Conservation (phyloP, 64 coral and sea anemone genomes). For the Dendrophyllia cribrosa region DNA sequence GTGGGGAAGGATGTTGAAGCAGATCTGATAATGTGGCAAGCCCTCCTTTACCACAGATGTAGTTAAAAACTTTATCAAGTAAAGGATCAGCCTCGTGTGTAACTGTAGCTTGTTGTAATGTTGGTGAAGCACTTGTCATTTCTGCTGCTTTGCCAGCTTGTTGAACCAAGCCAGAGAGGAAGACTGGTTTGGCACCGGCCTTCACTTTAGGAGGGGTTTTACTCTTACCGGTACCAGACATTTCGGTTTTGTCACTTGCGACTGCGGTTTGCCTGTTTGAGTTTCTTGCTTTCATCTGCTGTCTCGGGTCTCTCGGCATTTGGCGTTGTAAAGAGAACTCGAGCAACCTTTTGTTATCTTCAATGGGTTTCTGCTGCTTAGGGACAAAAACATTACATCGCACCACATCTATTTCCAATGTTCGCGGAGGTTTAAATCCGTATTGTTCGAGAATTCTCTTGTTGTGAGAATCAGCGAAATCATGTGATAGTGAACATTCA, state of each 20-base stretch:
- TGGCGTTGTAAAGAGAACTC: background rate
- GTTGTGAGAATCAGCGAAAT: conserved; percentile 20
- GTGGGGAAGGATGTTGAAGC: conserved; percentile 48
- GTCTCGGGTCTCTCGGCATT: background rate
- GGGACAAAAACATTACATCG: conserved; percentile 26
- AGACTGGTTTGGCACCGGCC: background rate
- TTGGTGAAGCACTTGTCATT: background rate
- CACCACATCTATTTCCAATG: conserved; percentile 13
- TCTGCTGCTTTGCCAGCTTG: background rate
- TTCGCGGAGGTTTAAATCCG: conserved; percentile 8
- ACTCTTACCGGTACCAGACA: background rate
- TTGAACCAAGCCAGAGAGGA: background rate
- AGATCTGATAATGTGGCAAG: conserved; percentile 27
- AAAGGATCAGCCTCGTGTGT: background rate
- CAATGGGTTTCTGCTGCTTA: conserved; percentile 18
- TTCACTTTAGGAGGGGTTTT: background rate
- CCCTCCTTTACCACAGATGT: conserved; percentile 43
- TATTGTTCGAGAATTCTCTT: conserved; percentile 22
- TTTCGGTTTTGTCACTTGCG: background rate
- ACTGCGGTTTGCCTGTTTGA: background rate
- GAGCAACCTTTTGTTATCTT: background rate
- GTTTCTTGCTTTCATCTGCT: background rate
- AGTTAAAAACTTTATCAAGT: conserved; percentile 53
- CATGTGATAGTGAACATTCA: background rate
- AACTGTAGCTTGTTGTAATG: background rate